Evolutionary conservation across 1,140 invertebrate genomes (phyloP).

Genomic region (Trinorchestia longiramus): DNA sequence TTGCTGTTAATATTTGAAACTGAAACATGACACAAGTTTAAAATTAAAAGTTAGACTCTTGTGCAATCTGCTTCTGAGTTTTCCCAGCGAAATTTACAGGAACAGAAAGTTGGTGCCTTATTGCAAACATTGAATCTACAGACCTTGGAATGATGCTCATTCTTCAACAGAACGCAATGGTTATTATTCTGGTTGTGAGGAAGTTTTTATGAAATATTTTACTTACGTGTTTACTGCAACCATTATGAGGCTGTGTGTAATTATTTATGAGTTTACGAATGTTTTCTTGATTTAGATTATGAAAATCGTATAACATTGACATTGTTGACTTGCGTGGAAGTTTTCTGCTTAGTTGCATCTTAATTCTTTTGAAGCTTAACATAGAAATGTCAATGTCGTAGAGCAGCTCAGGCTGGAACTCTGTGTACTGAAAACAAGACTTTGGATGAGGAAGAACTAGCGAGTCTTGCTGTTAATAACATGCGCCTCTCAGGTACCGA

Average conservation of each 20-base stretch:
- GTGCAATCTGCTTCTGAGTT: conserved; percentile 22
- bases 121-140: not conserved
- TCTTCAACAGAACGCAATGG: not conserved
- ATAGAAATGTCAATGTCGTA: too few relatives aligned
- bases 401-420: too few relatives aligned
- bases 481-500: too few relatives aligned
- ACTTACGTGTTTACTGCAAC: not conserved
- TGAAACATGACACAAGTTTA: conserved; percentile 44
- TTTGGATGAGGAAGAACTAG: not conserved
- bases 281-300: too few relatives aligned
- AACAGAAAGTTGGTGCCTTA: not conserved
- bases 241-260: not conserved
- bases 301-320: too few relatives aligned
- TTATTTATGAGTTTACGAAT: not conserved
- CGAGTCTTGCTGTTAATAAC: not conserved
- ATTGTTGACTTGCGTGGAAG: too few relatives aligned
- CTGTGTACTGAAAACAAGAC: not conserved
- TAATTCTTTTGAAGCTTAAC: too few relatives aligned
- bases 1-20: conserved; percentile 35
- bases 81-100: not conserved
- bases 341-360: too few relatives aligned
- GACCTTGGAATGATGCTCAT: not conserved
- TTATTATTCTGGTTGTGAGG: not conserved
- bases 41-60: conserved; percentile 30
- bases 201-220: not conserved